phyloP scores from a whole-genome alignment of 30 jellyfish, hydroid and myxozoan genomes.

The Rhopilema esculentum region DNA sequence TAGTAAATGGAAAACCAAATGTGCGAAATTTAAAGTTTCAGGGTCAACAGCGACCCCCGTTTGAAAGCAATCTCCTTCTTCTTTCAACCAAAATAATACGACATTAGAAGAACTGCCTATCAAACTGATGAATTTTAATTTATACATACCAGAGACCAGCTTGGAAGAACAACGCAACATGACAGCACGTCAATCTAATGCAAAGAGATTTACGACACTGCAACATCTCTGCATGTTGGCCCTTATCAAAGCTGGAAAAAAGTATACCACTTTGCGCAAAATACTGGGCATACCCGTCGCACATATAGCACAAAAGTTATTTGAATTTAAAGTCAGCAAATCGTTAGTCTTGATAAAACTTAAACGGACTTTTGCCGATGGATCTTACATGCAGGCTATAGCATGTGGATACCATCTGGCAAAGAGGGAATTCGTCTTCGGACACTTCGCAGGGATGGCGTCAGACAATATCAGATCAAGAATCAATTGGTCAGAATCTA shows the following conservation, averaged over 20 bases:
- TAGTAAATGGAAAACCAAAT: not conserved
- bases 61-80: not conserved
- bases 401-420: constrained; percentile 76
- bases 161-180: not conserved
- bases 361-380: constrained; percentile 68
- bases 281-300: constrained; percentile 43
- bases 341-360: constrained; percentile 32
- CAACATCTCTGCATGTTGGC: constrained; percentile 29
- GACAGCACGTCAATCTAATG: not conserved
- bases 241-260: not conserved
- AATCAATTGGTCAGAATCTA: constrained; percentile 50
- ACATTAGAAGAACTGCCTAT: not conserved
- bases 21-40: not conserved
- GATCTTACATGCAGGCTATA: constrained; percentile 36
- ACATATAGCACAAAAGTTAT: constrained; percentile 48
- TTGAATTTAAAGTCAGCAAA: constrained; percentile 16
- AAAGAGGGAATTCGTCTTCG: constrained; percentile 45
- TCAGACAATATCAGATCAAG: constrained; percentile 1
- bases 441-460: constrained; percentile 45
- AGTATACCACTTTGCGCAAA: constrained; percentile 1
- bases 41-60: not conserved
- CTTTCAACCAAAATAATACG: not conserved
- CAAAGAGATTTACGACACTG: constrained; percentile 17
- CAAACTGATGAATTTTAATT: not conserved
- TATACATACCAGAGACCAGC: not conserved